These are phyloP conservation scores for Chrysocyon brachyurus DNA, from an alignment of 2,797 vertebrate species.

Conservation along the genomic window DNA sequence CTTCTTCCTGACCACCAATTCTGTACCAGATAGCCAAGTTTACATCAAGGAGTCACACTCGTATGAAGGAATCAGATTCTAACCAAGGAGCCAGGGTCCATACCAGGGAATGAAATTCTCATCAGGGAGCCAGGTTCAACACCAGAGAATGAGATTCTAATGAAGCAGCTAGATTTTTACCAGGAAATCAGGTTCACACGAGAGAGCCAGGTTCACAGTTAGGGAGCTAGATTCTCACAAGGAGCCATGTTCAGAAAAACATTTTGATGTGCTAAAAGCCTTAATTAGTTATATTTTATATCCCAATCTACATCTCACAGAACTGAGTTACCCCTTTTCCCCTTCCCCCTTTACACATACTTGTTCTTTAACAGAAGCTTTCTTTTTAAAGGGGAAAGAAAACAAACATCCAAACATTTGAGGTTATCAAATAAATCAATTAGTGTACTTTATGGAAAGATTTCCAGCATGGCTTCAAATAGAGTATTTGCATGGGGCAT, in stretches of 20 bases:
- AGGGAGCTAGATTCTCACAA: background rate
- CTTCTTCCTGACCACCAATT: background rate
- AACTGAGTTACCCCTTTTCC: background rate
- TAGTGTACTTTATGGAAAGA: conserved; percentile 29
- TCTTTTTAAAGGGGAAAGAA: conserved; percentile 41
- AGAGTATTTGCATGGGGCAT: background rate
- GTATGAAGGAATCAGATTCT: background rate
- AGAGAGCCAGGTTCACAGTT: too few species aligned
- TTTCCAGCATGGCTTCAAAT: conserved; percentile 44
- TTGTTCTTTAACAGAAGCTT: background rate
- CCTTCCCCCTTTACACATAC: background rate
- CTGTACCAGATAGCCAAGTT: background rate
- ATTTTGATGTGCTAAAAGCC: conserved; percentile 35
- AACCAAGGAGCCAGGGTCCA: background rate
- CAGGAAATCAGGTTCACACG: background rate
- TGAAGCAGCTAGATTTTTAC: background rate
- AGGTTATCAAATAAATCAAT: conserved; percentile 54
- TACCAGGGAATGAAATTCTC: background rate
- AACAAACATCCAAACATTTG: conserved; percentile 48
- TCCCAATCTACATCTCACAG: background rate
- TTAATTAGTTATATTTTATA: conserved; percentile 48
- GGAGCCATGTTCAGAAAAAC: background rate
- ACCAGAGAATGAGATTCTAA: background rate
- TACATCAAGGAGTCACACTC: background rate
- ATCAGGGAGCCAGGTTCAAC: background rate